Base-by-base conservation (phyloP, 2,888 invertebrate species). In the Eulithis prunata region DNA sequence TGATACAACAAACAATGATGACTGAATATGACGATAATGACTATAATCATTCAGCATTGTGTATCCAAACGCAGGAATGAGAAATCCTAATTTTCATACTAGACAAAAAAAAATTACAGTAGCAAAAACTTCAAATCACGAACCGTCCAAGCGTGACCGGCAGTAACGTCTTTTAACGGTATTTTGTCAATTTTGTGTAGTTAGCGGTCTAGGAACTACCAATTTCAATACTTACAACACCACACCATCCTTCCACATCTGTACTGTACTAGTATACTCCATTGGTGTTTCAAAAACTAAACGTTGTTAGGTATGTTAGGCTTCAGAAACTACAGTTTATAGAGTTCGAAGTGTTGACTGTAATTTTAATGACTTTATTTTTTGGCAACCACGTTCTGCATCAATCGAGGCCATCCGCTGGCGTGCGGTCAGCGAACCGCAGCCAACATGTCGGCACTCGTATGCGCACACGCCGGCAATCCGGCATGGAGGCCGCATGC, bases 351-450 rank as follows among this genome's bases (percentile, higher is more conserved):
- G 58, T 49, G 56, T 57, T 41, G 58, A 58, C 49, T 41, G 38
- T 47, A 63, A 53, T 57, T 45, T 52, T 57, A 43, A 47, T 54
- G 51, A 28, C 41, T 43, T 38, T 51, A 58, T 57, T 65, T 72
- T 71, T 74, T 70, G 74, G 74, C 71, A 74, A 68, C 58, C 61
- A 41, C 46, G 32, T 64, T 64, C 54, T 62, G 71, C 67, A 65
- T 57, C 56, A 61, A 70, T 73, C 67, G 74, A 71, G 71, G 74
- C 62, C 70, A 62, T 60, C 74, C 68, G 73, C 74, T 76, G 74
- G 69, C 74, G 74, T 69, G 77, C 80, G 88, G 85, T 88, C 89
- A 85, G 76, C 81, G 87, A 89, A 85, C 90, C 81, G 80, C 76
- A 79, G 77, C 67, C 57, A 61, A 68, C 79, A 80, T 77, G 80